A percentile compares a stretch with the other conserved stretches of the same genome.
phyloP scores from a whole-genome alignment of 2,888 invertebrate genomes.

The Pristionchus entomophagus region DNA sequence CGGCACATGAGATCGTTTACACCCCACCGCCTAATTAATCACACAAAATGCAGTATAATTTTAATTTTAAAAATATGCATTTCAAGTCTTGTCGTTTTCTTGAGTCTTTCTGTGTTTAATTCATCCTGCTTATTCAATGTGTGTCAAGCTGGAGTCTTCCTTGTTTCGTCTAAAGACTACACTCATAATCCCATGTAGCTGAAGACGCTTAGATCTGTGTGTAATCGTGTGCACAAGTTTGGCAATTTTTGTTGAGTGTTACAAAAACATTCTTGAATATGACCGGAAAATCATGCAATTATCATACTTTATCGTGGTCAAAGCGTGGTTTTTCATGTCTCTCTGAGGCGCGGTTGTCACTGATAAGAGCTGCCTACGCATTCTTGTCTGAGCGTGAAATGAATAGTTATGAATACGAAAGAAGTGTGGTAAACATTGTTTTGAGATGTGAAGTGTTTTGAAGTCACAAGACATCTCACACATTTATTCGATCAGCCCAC shows the following conservation, averaged over 20 bases:
- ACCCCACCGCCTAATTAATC: background rate
- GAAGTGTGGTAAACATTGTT: background rate
- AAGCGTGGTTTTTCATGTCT: background rate
- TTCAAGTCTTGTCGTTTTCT: background rate
- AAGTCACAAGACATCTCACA: no score
- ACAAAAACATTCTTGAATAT: no score
- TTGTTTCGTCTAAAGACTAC: background rate
- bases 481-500: no score
- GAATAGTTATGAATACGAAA: constrained; percentile 15
- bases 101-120: background rate
- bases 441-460: no score
- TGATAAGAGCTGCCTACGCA: constrained; percentile 6
- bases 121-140: background rate
- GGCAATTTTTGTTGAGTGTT: background rate
- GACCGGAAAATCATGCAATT: background rate
- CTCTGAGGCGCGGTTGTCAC: background rate
- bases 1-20: background rate
- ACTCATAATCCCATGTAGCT: background rate
- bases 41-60: background rate
- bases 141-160: background rate
- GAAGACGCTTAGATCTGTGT: background rate
- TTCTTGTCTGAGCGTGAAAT: background rate
- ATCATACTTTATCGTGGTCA: background rate
- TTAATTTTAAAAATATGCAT: background rate
- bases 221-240: background rate